Percentiles rank a stretch among this genome's conserved stretches.
Evolutionary conservation across 2,797 vertebrate genomes (phyloP).

Genomic region (Periophthalmus magnuspinnatus): DNA sequence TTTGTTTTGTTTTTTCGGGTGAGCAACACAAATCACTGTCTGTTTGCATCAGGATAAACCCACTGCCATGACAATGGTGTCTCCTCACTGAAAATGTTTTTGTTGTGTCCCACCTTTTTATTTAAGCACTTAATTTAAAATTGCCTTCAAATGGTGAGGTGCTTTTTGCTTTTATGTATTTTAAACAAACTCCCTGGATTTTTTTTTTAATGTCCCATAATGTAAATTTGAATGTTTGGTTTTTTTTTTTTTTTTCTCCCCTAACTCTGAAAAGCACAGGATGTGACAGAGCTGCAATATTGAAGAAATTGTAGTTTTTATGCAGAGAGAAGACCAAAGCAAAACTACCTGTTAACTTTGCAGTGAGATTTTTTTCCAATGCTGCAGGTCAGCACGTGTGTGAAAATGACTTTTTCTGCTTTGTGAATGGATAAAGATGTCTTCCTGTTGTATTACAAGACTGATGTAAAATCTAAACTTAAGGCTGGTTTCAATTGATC

Average conservation of each 20-base stretch:
- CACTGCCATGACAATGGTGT: conserved; percentile 23
- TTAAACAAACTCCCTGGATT: conserved; percentile 5
- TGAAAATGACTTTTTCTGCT: conserved; percentile 32
- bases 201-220: conserved; percentile 10
- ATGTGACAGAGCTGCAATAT: conserved; percentile 1
- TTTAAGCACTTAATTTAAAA: conserved; percentile 58
- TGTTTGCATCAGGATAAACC: conserved; percentile 20
- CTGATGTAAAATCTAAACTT: conserved; percentile 4
- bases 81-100: conserved; percentile 26
- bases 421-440: conserved; percentile 24
- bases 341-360: conserved; percentile 60
- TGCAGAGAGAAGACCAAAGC: conserved; percentile 45
- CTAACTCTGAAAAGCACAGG: background rate
- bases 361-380: conserved; percentile 46
- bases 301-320: conserved; percentile 13
- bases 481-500: conserved; percentile 35
- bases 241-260: conserved; percentile 11
- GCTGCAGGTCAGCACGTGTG: conserved; percentile 65
- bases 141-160: conserved; percentile 33
- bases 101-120: conserved; percentile 22
- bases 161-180: conserved; percentile 26
- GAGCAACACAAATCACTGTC: conserved; percentile 21
- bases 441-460: conserved; percentile 20
- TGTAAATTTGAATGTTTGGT: conserved; percentile 23
- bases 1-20: background rate